Evolutionary conservation across 2,888 invertebrate species (phyloP), one percentile per base, ranked within the genome.

Genomic region (Amiota minor): DNA sequence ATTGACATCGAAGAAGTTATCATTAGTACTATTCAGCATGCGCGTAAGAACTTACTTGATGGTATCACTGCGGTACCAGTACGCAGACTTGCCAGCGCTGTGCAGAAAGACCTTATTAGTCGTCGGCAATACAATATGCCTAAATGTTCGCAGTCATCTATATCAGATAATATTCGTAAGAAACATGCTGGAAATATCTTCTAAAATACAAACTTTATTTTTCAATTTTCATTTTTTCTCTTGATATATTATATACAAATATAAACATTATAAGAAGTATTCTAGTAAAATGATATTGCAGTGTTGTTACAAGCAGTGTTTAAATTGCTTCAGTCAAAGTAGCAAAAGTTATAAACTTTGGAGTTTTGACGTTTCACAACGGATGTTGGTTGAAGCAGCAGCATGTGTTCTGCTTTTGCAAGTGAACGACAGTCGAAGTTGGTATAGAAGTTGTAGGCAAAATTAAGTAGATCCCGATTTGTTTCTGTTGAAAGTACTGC

Each of bases 1-100:
- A 86, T 89, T 18, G 84, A 83, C 46, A 76, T 87, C 6, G 86
- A 88, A 16, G 76, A 80, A 53, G 75, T 90, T 9, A 80, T 88
- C 1, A 77, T 80, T 0, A 78, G 78, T 20, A 79, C 87, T 1
- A 55, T 81, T 1, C 72, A 80, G 1, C 86, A 88, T 79, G 88
- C 88, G 1, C 79, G 81, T 18, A 83, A 85, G 6, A 88, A 89
- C 79, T 77, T 89, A 20, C 77, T 89, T 0, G 89, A 89, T 75
- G 83, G 83, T 1, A 85, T 89, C 8, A 89, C 88, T 1, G 81
- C 82, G 0, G 46, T 85, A 49, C 87, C 89, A 1, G 72, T 88
- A 14, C 84, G 88, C 6, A 81, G 78, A 18, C 72, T 87, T 65
- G 84, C 80, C 8, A 78, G 73, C 9, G 81, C 75, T 47, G 76